Percentiles rank a stretch among this genome's conserved stretches.
Evolutionary conservation across 2,113 vertebrate genomes (phyloP).

Genomic region (Tachycineta bicolor): DNA sequence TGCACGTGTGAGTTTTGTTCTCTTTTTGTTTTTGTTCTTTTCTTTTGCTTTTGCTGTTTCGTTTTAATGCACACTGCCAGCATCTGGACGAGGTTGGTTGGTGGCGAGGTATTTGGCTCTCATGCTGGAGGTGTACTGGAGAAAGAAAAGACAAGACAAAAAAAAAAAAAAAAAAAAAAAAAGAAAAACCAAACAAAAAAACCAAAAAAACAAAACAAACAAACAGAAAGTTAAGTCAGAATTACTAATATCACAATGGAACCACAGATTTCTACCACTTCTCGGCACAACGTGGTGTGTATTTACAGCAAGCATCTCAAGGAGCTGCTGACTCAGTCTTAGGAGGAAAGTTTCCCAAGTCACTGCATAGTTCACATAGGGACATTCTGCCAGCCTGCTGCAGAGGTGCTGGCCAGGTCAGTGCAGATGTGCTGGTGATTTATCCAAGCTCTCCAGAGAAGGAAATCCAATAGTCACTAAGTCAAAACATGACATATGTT

Average conservation of each 20-base stretch:
- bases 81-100: constrained; percentile 88
- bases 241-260: neutral
- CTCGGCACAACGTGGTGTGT: neutral
- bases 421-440: neutral
- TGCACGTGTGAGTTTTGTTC: constrained; percentile 16
- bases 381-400: neutral
- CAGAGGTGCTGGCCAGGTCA: neutral
- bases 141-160: constrained; percentile 48
- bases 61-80: constrained; percentile 83
- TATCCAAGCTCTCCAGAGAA: neutral
- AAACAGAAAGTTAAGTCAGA: constrained; percentile 40
- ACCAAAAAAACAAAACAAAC: neutral
- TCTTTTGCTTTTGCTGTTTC: constrained; percentile 22
- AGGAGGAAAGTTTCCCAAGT: neutral
- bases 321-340: neutral
- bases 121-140: constrained; percentile 99
- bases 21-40: neutral
- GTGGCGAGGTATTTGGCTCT: constrained; percentile 99
- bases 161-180: constrained; percentile 14
- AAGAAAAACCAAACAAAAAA: neutral
- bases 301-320: neutral
- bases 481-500: neutral
- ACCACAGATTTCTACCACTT: neutral
- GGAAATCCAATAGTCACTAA: neutral
- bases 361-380: neutral